Evolutionary conservation across 2,797 vertebrate species (phyloP), one percentile per base, ranked within the genome.

Genomic region (Paratrypauchen microcephalus): DNA sequence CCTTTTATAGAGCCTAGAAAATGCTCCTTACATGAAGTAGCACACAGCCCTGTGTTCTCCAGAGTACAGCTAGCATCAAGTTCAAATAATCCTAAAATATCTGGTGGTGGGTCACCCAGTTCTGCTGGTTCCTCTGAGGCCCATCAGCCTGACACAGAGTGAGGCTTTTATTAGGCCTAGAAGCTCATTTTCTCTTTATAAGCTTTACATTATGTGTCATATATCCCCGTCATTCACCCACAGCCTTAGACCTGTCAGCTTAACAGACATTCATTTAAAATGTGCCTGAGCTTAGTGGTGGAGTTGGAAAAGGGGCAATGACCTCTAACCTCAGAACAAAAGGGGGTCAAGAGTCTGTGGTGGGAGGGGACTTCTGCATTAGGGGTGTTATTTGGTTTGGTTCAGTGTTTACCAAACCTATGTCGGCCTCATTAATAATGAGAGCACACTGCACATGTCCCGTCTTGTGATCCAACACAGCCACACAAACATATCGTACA

Each of bases 101-200:
- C 71, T 87, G 78, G 80, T 86, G 80, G 75, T 75, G 81, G 90
- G 91, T 90, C 92, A 92, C 91, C 91, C 79, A 92, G 82, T 92
- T 93, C 86, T 88, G 74, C 79, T 63, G 48, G 71, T 70, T 71
- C 72, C 73, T 74, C 78, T 55, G 79, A 81, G 77, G 75, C 30
- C 71, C 70, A 76, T 24, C 4, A 68, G 54, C 63, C 63, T 69
- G 41, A 66, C 47, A 70, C 21, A 61, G 32, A 47, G 7, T 26
- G 41, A 1, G 7, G 39, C 32, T 41, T 62, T 62, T 41, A 47
- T 47, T 26, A 65, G 45, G 23, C 60, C 58, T 54, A 39, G 48
- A 71, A 57, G 67, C 36, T 23, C 61, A 54, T 77, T 73, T 68
- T 78, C 59, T 69, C 72, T 70, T 69, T 52, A 80, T 80, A 55